Evolutionary conservation across 1,140 invertebrate species (phyloP).

Genomic region (Rhyacophila brunnea): DNA sequence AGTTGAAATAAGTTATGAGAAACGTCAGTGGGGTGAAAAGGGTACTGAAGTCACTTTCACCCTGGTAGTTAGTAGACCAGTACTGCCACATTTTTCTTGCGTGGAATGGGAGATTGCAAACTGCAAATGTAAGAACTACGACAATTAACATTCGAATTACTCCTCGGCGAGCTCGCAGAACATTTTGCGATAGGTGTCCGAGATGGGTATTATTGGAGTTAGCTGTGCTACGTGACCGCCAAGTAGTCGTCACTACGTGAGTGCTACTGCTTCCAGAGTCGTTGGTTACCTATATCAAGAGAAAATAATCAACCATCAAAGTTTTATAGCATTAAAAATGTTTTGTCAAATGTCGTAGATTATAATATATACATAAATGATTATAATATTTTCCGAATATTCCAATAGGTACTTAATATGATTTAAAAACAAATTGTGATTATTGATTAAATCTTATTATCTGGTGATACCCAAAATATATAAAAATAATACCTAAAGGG

Average conservation of each 20-base stretch:
- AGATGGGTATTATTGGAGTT: conserved; percentile 33
- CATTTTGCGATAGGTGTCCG: conserved; percentile 65
- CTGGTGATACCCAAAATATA: no score
- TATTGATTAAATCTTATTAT: no score
- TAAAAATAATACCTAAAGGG: no score
- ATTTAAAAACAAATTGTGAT: no score
- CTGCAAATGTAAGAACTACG: conserved; percentile 77
- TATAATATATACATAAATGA: not conserved
- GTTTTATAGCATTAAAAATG: no score
- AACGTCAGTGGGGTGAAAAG: conserved; percentile 80
- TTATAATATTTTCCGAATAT: no score
- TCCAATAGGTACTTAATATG: no score
- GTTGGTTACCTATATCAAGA: conserved; percentile 42
- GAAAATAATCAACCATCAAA: no score
- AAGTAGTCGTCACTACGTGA: conserved; percentile 41
- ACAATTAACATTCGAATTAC: conserved; percentile 80
- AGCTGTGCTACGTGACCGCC: conserved; percentile 32
- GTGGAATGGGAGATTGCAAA: conserved; percentile 84
- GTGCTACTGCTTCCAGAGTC: conserved; percentile 41
- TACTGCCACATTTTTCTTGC: conserved; percentile 78
- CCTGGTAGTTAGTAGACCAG: conserved; percentile 64
- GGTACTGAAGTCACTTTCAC: conserved; percentile 66
- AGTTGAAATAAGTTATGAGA: conserved; percentile 81
- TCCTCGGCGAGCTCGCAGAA: conserved; percentile 65
- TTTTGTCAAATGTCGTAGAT: not conserved